A percentile compares a stretch with the other conserved stretches of the same genome.
These are phyloP conservation scores for Lasiurus cinereus DNA, from an alignment of 2,113 vertebrate genomes.

Conservation along the genomic window DNA sequence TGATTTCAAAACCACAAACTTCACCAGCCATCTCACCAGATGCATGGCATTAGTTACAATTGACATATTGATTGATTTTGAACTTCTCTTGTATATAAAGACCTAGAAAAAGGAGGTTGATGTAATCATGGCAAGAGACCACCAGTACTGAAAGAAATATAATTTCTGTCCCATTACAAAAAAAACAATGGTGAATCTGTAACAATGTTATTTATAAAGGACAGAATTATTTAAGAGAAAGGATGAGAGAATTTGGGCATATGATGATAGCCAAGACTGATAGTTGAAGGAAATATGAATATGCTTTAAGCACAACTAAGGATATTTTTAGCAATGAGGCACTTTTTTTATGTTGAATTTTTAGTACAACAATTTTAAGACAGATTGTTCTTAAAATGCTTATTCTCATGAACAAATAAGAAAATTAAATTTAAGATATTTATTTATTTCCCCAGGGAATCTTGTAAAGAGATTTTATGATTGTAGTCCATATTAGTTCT, in stretches of 20 bases:
- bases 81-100: not conserved
- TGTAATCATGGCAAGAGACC: constrained; percentile 1
- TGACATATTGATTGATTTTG: constrained; percentile 34
- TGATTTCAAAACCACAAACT: not conserved
- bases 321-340: not conserved
- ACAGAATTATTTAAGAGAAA: constrained; percentile 54
- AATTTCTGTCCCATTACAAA: not conserved
- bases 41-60: not conserved
- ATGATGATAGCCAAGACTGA: not conserved
- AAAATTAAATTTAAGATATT: constrained; percentile 52
- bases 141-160: constrained; percentile 32
- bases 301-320: not conserved
- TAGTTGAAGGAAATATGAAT: not conserved
- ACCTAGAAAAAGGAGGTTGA: not conserved
- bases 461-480: constrained; percentile 33
- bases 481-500: not conserved
- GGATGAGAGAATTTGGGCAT: not conserved
- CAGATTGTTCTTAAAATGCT: too few relatives aligned
- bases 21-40: not conserved
- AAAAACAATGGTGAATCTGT: not conserved
- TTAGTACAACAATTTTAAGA: constrained; percentile 47
- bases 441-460: not conserved
- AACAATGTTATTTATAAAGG: not conserved
- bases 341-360: not conserved
- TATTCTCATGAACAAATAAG: not conserved